phyloP scores from a whole-genome alignment of 1,140 invertebrate species.

The Charaxes varanes region DNA sequence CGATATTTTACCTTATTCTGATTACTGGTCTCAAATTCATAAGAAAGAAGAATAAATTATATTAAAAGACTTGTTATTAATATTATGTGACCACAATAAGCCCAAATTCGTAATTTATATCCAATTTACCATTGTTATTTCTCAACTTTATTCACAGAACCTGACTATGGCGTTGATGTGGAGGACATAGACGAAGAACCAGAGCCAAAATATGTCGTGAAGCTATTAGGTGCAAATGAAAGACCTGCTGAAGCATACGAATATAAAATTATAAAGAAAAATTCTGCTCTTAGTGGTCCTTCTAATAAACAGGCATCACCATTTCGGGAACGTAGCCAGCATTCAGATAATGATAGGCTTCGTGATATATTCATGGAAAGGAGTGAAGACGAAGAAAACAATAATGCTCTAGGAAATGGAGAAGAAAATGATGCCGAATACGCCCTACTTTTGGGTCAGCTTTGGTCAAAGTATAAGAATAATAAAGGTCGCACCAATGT shows the following conservation, averaged over 20 bases:
- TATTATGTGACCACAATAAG: no score
- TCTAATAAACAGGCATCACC: conserved; percentile 59
- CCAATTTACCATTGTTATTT: background rate
- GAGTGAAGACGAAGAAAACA: conserved; percentile 60
- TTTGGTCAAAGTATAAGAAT: conserved; percentile 78
- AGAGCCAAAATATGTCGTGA: conserved; percentile 51
- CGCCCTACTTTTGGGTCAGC: conserved; percentile 72
- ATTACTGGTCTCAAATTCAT: no score
- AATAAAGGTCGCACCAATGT: conserved; percentile 49
- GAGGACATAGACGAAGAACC: conserved; percentile 50
- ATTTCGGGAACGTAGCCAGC: conserved; percentile 73
- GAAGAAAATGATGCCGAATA: conserved; percentile 73
- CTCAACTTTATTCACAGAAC: conserved; percentile 32
- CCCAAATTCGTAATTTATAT: no score
- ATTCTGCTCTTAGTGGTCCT: conserved; percentile 23
- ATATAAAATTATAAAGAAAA: conserved; percentile 62
- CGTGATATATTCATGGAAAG: conserved; percentile 75
- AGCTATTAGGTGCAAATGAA: conserved; percentile 46
- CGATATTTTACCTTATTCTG: no score
- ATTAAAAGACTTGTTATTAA: no score
- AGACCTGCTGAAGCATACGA: conserved; percentile 45
- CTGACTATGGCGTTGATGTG: conserved; percentile 50
- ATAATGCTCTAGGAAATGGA: conserved; percentile 50
- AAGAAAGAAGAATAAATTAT: no score
- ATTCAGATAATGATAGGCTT: conserved; percentile 72